Base-by-base conservation (phyloP, 92 coral and sea anemone species). In the Blastomussa wellsi region DNA sequence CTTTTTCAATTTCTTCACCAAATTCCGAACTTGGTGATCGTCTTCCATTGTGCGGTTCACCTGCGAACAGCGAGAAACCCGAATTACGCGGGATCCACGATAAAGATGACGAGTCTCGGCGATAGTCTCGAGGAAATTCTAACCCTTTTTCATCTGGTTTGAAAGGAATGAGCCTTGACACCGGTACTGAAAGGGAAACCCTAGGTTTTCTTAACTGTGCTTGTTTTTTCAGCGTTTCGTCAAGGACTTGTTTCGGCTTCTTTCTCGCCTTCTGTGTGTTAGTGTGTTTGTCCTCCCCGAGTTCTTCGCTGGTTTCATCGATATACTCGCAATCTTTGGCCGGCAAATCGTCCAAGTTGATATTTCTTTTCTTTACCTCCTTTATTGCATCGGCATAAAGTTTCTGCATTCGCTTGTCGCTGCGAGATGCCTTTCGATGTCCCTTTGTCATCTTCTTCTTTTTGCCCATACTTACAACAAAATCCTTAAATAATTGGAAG, bases 61-160 rank as follows among this genome's bases (percentile, higher is more conserved):
- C 38, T 41, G 42, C 51, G 20, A 42, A 28, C 33, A 83, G 87
- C 29, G 74, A 32, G 48, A 24, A 60, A 20, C 62, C 81, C 36
- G 73, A 42, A 39, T 33, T 32, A 33, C 90, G 87, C 44, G 92
- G 91, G 31, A 87, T 84, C 89, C 93, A 89, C 28, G 62, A 29
- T 29, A 80, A 57, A 8, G 91, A 78, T 22, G 79, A 55, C 24
- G 92, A 79, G 8, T 92, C 91, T 19, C 89, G 79, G 52, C 84
- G 90, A 66, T 87, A 92, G 49, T 92, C 95, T 62, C 83, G 84
- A 1, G 94, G 94, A 47, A 92, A 89, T 29, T 83, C 88, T 20
- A 86, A 82, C 16, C 91, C 86, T 29, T 79, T 77, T 44, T 62
- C 74, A 29, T 89, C 88, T 22, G 65, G 84, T 41, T 86, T 85